Evolutionary conservation across 2,888 invertebrate genomes (phyloP).

Genomic region (Erpobdella octoculata): DNA sequence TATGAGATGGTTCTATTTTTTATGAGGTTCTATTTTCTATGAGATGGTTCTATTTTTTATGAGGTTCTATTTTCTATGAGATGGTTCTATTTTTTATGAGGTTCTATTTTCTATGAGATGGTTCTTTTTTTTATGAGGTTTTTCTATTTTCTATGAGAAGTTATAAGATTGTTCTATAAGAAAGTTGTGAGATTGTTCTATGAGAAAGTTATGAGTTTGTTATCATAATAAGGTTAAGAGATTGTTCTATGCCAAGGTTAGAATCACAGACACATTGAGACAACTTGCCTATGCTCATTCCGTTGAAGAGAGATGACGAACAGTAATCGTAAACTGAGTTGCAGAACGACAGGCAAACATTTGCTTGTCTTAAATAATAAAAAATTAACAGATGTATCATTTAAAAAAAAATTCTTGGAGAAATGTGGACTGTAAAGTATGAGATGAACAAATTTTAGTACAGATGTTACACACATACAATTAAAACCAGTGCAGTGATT

Average conservation of each 20-base stretch:
- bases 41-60: too few species aligned
- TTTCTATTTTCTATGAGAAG: too few species aligned
- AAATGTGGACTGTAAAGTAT: background rate
- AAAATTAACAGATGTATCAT: too few species aligned
- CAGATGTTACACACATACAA: background rate
- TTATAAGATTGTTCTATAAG: background rate
- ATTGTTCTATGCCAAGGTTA: too few species aligned
- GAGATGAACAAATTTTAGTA: background rate
- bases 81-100: too few species aligned
- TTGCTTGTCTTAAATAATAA: constrained; percentile 42
- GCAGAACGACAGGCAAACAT: constrained; percentile 50
- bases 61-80: too few species aligned
- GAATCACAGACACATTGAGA: background rate
- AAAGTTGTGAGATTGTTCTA: background rate
- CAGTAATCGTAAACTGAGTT: constrained; percentile 46
- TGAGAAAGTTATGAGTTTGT: background rate
- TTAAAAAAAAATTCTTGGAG: background rate
- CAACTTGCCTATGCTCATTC: constrained; percentile 43
- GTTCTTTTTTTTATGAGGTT: too few species aligned
- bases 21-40: too few species aligned
- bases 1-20: too few species aligned
- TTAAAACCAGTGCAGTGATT: background rate
- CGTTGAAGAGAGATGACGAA: constrained; percentile 44
- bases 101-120: too few species aligned
- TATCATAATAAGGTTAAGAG: too few species aligned